phyloP scores from a whole-genome alignment of 2,888 invertebrate genomes.

The Tupiocoris notatus region DNA sequence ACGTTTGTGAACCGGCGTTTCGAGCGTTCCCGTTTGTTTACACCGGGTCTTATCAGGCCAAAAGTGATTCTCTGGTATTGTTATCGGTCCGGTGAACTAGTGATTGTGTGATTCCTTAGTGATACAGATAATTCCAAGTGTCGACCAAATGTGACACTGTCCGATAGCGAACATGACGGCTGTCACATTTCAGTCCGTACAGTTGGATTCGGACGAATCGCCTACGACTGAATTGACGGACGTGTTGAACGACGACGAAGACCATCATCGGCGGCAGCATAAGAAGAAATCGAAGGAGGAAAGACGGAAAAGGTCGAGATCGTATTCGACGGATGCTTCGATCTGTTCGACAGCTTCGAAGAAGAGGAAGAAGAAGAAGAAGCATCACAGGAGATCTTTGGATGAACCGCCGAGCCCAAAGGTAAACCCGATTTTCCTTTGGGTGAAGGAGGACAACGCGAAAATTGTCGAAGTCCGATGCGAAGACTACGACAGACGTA shows the following conservation, averaged over 20 bases:
- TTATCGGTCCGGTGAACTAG: slow-evolving; percentile 1
- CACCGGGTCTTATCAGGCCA: neutral
- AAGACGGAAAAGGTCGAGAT: slow-evolving; percentile 51
- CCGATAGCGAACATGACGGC: slow-evolving; percentile 20
- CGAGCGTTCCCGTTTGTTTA: neutral
- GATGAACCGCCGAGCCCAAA: slow-evolving; percentile 59
- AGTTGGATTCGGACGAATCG: neutral
- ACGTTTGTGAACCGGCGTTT: neutral
- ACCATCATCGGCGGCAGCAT: slow-evolving; percentile 4
- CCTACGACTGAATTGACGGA: neutral
- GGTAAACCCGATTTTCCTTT: slow-evolving; percentile 79
- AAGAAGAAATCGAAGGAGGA: slow-evolving; percentile 40
- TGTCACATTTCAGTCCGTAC: slow-evolving; percentile 8
- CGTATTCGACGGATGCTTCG: slow-evolving; percentile 51
- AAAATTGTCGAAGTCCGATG: slow-evolving; percentile 80
- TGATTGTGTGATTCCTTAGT: neutral
- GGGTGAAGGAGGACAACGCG: slow-evolving; percentile 78
- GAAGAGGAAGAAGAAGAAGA: slow-evolving; percentile 55
- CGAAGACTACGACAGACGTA: slow-evolving; percentile 83
- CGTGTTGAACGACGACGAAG: slow-evolving; percentile 13
- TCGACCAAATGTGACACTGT: slow-evolving; percentile 24
- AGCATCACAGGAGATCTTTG: slow-evolving; percentile 46
- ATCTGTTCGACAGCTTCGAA: slow-evolving; percentile 48
- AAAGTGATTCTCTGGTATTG: neutral
- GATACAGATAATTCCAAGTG: neutral